Evolutionary conservation across 2,113 vertebrate genomes (phyloP), one percentile per base, ranked within the genome.

Genomic region (Nestor notabilis): DNA sequence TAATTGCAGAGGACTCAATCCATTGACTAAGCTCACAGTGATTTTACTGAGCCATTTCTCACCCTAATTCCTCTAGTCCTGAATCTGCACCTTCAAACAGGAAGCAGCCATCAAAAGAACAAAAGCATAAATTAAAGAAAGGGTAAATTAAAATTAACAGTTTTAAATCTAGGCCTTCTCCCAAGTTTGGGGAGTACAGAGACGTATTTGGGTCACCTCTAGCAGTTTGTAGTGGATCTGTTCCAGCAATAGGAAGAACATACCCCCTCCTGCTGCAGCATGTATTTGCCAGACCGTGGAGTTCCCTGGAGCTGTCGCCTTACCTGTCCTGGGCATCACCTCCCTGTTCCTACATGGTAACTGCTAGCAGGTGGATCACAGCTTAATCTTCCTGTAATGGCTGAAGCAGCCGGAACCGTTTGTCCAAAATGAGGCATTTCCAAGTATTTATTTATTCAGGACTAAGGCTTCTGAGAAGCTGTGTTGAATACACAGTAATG

Each of bases 351-450:
- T 43, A 6, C 43, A 58, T 43, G 25, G 35, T 29, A 3, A 47
- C 76, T 71, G 70, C 53, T 39, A 4, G 53, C 55, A 79, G 66
- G 46, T 43, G 61, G 50, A 69, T 63, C 93, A 72, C 81, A 80
- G 82, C 89, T 86, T 88, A 4, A 66, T 76, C 41, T 49, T 37
- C 61, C 29, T 33, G 28, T 4, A 23, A 14, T 0, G 1, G 33
- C 81, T 60, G 41, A 41, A 88, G 53, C 52, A 70, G 46, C 53
- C 49, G 79, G 61, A 53, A 55, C 56, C n/a, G 7, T 41, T 76
- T 43, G 50, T 90, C 79, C 68, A 41, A 68, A 92, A 90, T 8
- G 21, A 86, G 85, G 37, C 33, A 17, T 93, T 96, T 89, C n/a
- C 46, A 78, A 4, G 4, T 25, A 5, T 52, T 86, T 89, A 20